Evolutionary conservation across 1,140 invertebrate species (phyloP), one percentile per base, ranked within the genome.

Genomic region (Sycophaga agraensis): DNA sequence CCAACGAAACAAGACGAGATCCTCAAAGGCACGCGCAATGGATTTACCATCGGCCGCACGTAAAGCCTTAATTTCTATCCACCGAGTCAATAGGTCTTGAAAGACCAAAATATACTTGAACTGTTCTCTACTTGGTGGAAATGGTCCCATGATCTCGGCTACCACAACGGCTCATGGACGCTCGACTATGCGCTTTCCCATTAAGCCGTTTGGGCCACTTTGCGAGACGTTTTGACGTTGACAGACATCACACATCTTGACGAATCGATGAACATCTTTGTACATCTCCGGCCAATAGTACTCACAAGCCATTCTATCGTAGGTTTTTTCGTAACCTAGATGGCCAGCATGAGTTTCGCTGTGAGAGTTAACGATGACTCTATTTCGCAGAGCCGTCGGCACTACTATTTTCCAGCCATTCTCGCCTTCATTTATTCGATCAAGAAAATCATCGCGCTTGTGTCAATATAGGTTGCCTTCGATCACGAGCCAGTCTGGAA

Each of bases 81-180:
- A 77, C 58, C 72, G 73, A 2, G 68, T 68, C 50, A 76, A 73
- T 19, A 68, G 62, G 65, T 80, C 75, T n/a, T 69, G 60, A 0
- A 75, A 37, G 0, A 78, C 72, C 9, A 79, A 31, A 2, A 78
- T 49, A 53, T 72, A 76, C 7, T 59, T 46, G 54, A 70, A 67
- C 14, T 74, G 73, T 22, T 35, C 22, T 17, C 49, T 54, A 11
- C 69, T 73, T 0, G 39, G 42, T 2, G 75, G 76, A 0, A 75
- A 69, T 24, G 12, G 14, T 26, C 28, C 28, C 28, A 73, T 68
- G 2, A 71, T 39, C 59, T 76, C 73, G 0, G 50, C 56, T 0
- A 67, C 65, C 12, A 73, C 54, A 24, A 61, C 58, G 14, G 69
- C 14, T 66, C 66, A 73, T 14, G 73, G 67, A 2, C 11, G 14